These are phyloP conservation scores for Galaxea fascicularis DNA, from an alignment of 92 coral and sea anemone species.

Conservation along the genomic window DNA sequence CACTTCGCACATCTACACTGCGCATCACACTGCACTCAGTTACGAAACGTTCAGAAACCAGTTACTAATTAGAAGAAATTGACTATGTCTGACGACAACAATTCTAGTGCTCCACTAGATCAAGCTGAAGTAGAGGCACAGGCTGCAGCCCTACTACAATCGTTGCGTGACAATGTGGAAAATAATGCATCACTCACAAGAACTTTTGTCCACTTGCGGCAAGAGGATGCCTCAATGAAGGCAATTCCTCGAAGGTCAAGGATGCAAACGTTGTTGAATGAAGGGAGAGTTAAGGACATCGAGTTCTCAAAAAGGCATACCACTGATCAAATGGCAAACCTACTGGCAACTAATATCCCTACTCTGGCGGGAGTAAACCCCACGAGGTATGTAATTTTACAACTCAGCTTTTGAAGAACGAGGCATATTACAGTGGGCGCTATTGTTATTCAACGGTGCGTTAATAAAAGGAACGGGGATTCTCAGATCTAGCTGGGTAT, in stretches of 20 bases:
- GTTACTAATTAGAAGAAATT: too few species aligned
- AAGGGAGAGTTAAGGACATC: constrained; percentile 13
- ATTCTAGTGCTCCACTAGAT: constrained; percentile 13
- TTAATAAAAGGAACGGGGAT: too few species aligned
- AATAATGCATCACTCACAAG: not conserved
- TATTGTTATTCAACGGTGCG: too few species aligned
- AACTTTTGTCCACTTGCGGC: constrained; percentile 32
- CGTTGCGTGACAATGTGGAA: constrained; percentile 24
- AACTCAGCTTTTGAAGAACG: too few species aligned
- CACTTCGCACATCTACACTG: too few species aligned
- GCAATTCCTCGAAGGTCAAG: constrained; percentile 30
- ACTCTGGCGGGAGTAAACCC: constrained; percentile 13
- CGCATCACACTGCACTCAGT: too few species aligned
- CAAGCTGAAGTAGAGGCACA: constrained; percentile 21
- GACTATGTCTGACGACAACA: constrained; percentile 14
- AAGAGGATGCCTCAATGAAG: constrained; percentile 26
- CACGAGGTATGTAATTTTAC: constrained; percentile 18
- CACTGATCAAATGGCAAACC: constrained; percentile 20
- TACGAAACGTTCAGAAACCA: too few species aligned
- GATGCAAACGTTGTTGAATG: not conserved
- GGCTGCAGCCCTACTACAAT: constrained; percentile 29
- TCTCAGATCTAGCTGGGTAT: too few species aligned
- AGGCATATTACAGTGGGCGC: too few species aligned
- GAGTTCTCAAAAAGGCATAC: constrained; percentile 25
- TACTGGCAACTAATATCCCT: constrained; percentile 18